Conservation (phyloP, 2,113 vertebrate genomes). For the Zosterops lateralis region DNA sequence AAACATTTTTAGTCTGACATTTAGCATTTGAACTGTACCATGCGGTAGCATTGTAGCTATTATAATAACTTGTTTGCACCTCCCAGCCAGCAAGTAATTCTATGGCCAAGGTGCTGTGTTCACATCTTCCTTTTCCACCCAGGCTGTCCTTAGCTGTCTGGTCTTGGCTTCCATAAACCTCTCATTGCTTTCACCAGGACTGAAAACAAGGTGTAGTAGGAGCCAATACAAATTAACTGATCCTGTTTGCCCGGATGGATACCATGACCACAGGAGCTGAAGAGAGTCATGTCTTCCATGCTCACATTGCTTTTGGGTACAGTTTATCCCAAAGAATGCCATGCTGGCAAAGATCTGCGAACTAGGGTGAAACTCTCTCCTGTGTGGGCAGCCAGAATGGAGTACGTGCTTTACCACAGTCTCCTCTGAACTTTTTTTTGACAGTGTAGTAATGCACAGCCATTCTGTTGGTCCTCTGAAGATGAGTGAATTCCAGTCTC, state of each 20-base stretch:
- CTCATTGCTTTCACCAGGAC: not conserved
- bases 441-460: not conserved
- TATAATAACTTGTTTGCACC: slow-evolving; percentile 26
- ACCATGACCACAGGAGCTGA: not conserved
- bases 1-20: slow-evolving; percentile 43
- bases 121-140: not conserved
- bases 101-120: not conserved
- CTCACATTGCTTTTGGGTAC: not conserved
- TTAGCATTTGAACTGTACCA: slow-evolving; percentile 13
- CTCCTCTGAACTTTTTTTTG: not conserved
- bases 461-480: slow-evolving; percentile 8
- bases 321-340: not conserved
- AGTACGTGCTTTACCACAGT: not conserved
- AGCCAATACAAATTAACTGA: not conserved
- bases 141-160: not conserved
- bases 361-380: not conserved
- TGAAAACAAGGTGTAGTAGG: not conserved
- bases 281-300: not conserved
- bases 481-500: slow-evolving; percentile 11
- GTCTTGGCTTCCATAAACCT: not conserved
- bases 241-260: not conserved
- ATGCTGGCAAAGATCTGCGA: not conserved
- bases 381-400: not conserved
- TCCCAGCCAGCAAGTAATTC: slow-evolving; percentile 8
- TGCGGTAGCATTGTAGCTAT: not conserved